Evolutionary conservation across 2,113 vertebrate species (phyloP), one percentile per base, ranked within the genome.

Genomic region (Calyptommatus sinebrachiatus): DNA sequence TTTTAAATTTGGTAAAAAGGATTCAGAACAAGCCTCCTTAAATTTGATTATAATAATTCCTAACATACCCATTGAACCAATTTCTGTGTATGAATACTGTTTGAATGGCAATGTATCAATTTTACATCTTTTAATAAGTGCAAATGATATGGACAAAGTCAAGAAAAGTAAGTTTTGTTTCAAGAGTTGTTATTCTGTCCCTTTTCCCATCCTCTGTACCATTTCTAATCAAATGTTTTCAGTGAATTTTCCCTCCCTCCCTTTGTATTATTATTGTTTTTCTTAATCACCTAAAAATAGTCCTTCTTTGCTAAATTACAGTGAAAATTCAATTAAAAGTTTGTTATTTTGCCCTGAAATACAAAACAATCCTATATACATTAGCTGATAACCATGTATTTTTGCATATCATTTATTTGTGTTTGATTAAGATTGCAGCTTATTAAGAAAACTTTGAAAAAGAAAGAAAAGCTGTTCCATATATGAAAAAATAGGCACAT

Each of bases 231-330:
- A 69, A 57, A 69, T 57, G n/a, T 50, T 65, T 46, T 76, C 18
- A 12, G 6, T 61, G 57, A 46, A 46, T 6, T 18, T 16, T 57
- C 53, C 53, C 53, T 57, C 16, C 53, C 16, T 57, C 53, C 12
- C 12, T 53, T 14, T 50, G 7, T 50, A 50, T 50, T 50, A 8
- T 8, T 50, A 14, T 14, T 14, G 3, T 14, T 53, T 16, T 63
- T 80, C 21, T 66, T 80, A 50, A 73, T 73, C 73, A 67, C n/a
- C 22, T n/a, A 12, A 20, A 57, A 66, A 73, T 74, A 22, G n/a
- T 80, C 18, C 9, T 60, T 80, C 31, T 60, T 35, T 74, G 63
- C 9, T 57, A 74, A 74, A 68, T 61, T 68, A 74, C 41, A 16
- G 29, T n/a, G 46, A 67, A 41, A 24, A 80, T 41, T 41, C 12